Evolutionary conservation across 2,113 vertebrate species (phyloP), one percentile per base, ranked within the genome.

Genomic region (Ascaphus truei): DNA sequence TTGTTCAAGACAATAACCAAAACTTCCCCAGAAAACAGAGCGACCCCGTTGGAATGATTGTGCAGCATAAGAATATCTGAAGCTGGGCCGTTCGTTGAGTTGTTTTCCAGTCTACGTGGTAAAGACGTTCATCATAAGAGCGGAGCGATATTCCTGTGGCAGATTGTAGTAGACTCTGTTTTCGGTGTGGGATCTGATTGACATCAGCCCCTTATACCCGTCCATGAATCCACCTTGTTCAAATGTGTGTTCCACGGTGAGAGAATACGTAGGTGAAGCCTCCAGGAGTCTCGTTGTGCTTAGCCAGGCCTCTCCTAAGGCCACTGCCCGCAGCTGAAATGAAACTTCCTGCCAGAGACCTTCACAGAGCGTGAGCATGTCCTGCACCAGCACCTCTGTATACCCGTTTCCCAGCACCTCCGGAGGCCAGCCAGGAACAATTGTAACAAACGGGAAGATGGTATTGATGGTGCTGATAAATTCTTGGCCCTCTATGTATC

Each of bases 311-410:
- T 26, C 56, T 1, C 69, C 72, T 52, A 88, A 66, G 0, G 48
- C 43, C 4, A 66, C 51, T 1, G 78, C 64, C 20, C 73, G 68
- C 57, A 92, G 62, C 76, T 89, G 88, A 34, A 93, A 80, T 9
- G 88, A 91, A 69, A 92, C 75, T 0, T 82, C 80, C 56, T 93
- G 91, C 76, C 84, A 81, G 60, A 83, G 57, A 1, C 74, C 76
- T 18, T 57, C 63, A 58, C 78, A 85, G 8, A 88, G 72, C n/a
- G 58, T 62, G 36, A 87, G 61, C 88, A 86, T 86, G 10, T 89
- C 80, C 8, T 76, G 73, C 31, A 88, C 53, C 69, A 88, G 16
- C 53, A 39, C n/a, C 1, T 74, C 61, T 22, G 78, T 50, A 20
- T 89, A 88, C 33, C 88, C 85, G 8, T 69, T 48, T 20, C 15